Evolutionary conservation across 92 coral and sea anemone species (phyloP), one percentile per base, ranked within the genome.

Genomic region (Epizoanthus ramosus): DNA sequence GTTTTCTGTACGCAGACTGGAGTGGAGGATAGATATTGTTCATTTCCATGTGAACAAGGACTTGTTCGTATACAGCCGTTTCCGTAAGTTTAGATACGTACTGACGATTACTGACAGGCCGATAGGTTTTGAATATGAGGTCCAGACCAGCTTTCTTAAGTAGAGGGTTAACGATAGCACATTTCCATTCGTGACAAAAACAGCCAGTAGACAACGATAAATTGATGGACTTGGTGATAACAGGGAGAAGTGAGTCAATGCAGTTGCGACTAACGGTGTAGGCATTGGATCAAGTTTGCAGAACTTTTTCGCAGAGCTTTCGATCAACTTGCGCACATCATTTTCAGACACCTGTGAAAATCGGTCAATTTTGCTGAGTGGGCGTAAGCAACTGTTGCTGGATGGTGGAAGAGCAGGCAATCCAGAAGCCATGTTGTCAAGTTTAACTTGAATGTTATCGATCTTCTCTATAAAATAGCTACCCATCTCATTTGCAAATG

Each of bases 401-500:
- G 75, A 71, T 71, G 75, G 21, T 9, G 66, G 80, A 19, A 58
- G 35, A 71, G 58, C 31, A 72, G 79, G 43, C 47, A 61, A 43
- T 21, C 72, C 80, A 13, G 53, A 52, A 57, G 67, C 57, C 85
- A 82, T 60, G 52, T 17, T 63, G 31, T 79, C 84, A 9, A 63
- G 73, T 57, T 39, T 43, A 2, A 73, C 59, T 35, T 65, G 85
- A 16, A 75, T 75, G 68, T 85, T 70, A 45, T 24, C 67, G 74
- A 76, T 85, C 60, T 79, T 85, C 66, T 79, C n/a, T 58, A 67
- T 80, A 79, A 85, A 79, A 39, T 65, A 85, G 57, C 47, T 52
- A 15, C 89, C 89, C 85, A 79, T 85, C 75, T 85, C 71, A 68
- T 85, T 41, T 33, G 85, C 85, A 66, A 79, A 79, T 68, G 71